phyloP scores from a whole-genome alignment of 2,113 vertebrate species.

The Sander lucioperca region DNA sequence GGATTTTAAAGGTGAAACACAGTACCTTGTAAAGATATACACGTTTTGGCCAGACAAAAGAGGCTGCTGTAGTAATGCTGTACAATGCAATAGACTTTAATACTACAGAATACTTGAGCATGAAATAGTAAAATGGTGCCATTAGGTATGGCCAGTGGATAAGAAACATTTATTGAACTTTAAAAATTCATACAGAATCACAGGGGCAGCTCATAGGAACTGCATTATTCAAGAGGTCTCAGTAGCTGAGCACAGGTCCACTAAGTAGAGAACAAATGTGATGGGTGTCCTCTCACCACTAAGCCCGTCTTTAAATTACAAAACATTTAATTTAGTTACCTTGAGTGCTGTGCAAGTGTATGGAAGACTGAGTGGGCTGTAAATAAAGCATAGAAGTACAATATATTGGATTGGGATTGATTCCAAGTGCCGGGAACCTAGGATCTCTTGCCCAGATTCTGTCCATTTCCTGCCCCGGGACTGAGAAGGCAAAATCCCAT shows the following conservation, averaged over 20 bases:
- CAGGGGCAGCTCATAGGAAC: constrained; percentile 58
- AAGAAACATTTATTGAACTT: constrained; percentile 78
- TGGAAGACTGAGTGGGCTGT: constrained; percentile 2
- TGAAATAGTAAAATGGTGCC: constrained; percentile 67
- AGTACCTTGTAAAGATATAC: constrained; percentile 3
- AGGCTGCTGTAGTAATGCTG: constrained; percentile 6
- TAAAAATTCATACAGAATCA: constrained; percentile 78
- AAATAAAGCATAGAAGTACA: not conserved
- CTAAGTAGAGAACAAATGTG: constrained; percentile 58
- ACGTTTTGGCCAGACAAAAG: not conserved
- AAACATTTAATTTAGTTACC: constrained; percentile 44
- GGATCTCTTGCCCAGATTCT: constrained; percentile 39
- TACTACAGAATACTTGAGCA: constrained; percentile 55
- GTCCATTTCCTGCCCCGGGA: constrained; percentile 2
- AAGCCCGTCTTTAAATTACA: constrained; percentile 39
- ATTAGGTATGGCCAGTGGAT: constrained; percentile 69
- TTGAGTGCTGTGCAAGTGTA: constrained; percentile 25
- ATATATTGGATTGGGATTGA: constrained; percentile 30
- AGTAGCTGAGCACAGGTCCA: constrained; percentile 47
- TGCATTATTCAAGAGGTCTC: constrained; percentile 75
- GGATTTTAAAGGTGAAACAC: not conserved
- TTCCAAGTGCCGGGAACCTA: constrained; percentile 13
- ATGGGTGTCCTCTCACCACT: constrained; percentile 41
- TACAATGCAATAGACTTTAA: constrained; percentile 38
- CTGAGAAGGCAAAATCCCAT: constrained; percentile 18